phyloP scores from a whole-genome alignment of 2,888 invertebrate species.

The Aproaerema taeniolella region DNA sequence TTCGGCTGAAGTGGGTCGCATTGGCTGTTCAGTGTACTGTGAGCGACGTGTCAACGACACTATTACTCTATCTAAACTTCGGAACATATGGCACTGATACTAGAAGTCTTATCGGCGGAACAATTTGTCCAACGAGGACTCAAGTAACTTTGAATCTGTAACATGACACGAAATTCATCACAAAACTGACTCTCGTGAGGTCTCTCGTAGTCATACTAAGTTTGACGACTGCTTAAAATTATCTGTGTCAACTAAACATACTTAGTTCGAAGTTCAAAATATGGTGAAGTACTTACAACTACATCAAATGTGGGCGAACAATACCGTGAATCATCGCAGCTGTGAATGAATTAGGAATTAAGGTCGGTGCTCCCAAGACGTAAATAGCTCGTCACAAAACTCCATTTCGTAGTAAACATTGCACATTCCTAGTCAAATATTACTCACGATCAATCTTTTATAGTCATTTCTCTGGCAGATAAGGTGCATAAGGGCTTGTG shows the following conservation, averaged over 20 bases:
- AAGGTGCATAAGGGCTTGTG: conserved; percentile 10
- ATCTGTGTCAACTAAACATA: conserved; percentile 22
- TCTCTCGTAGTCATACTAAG: too few species aligned
- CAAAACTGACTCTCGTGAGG: too few species aligned
- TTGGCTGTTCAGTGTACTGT: conserved; percentile 6
- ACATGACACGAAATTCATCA: too few species aligned
- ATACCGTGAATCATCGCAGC: conserved; percentile 57
- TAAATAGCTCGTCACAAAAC: conserved; percentile 45
- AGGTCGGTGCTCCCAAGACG: conserved; percentile 55
- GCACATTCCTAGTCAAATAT: conserved; percentile 7
- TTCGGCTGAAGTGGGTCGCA: conserved; percentile 38
- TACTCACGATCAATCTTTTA: conserved; percentile 7
- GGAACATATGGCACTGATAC: not conserved
- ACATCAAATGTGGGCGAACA: conserved; percentile 58
- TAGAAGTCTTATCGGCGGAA: too few species aligned
- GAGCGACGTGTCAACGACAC: conserved; percentile 9
- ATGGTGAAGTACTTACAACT: conserved; percentile 34
- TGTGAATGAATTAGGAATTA: conserved; percentile 52
- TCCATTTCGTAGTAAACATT: conserved; percentile 16
- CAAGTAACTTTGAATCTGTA: too few species aligned
- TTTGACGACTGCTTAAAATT: conserved; percentile 2
- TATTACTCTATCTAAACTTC: not conserved
- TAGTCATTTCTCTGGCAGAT: conserved; percentile 9
- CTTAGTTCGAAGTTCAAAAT: conserved; percentile 34
- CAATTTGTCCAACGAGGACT: too few species aligned